Base-by-base conservation (phyloP, 92 coral and sea anemone genomes). In the Pocillopora meandrina region DNA sequence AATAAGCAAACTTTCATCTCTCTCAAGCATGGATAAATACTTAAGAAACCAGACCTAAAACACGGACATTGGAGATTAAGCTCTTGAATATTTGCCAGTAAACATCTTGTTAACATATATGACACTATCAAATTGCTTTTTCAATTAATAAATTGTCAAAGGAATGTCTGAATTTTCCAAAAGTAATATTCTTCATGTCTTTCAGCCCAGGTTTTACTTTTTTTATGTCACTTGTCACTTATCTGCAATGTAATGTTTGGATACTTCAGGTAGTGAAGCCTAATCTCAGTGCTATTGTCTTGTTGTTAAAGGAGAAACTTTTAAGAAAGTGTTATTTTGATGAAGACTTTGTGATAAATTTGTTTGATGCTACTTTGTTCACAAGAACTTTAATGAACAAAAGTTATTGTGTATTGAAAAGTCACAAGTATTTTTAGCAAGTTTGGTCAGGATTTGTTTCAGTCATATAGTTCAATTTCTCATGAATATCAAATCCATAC, bases 61-160 rank as follows among this genome's bases (percentile, higher is more conserved):
- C 72, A 64, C 19, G 19, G 23, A 47, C 16, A 63, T 14, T 34
- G 8, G 23, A 15, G 56, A 34, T 70, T 70, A 70, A 70, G 56
- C 72, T 26, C 26, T 49, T 78, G n/a, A 42, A 78, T 78, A 42
- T 47, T 79, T 66, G 73, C 61, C 55, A 34, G 55, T 70, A 1
- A 47, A 77, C 42, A 56, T 35, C 9, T 78, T 78, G 31, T 78
- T 64, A 26, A 63, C 12, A 42, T 10, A 16, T 60, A 35, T 20
- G 60, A 63, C 12, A 9, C 15, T 68, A 19, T 19, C 9, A 1
- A 5, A 14, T 17, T 21, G 33, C 71, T 31, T 17, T 70, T 70
- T 1, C 2, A 70, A 26, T 36, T 14, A 6, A 36, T 15, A 34
- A 35, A 70, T 35, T 31, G 16, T 10, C 17, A 10, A 65, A 5